These are phyloP conservation scores for Lates calcarifer DNA, from an alignment of 2,113 vertebrate species.

Conservation along the genomic window DNA sequence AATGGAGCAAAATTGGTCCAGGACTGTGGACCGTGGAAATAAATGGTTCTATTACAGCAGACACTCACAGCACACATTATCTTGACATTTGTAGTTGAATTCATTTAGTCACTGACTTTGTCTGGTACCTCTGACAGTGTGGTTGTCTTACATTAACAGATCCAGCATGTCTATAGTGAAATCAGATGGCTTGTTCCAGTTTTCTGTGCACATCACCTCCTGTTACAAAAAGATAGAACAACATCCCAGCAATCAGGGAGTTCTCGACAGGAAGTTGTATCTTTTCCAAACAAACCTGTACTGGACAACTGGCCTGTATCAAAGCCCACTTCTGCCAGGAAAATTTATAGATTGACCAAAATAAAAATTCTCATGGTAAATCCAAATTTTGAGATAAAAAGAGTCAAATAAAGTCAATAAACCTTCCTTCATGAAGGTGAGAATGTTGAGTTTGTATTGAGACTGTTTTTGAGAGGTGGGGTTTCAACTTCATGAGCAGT, in stretches of 20 bases:
- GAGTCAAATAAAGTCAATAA: too few species aligned
- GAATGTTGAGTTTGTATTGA: too few species aligned
- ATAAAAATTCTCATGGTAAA: background rate
- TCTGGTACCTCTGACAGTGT: background rate
- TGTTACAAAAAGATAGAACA: background rate
- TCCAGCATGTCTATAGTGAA: background rate
- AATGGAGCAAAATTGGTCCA: background rate
- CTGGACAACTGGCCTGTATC: background rate
- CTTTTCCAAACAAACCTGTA: background rate
- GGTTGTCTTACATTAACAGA: background rate
- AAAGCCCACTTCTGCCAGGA: background rate
- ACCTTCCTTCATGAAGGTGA: too few species aligned
- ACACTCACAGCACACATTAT: background rate
- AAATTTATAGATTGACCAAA: background rate
- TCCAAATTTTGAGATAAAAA: background rate
- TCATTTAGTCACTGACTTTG: background rate
- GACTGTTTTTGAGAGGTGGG: too few species aligned
- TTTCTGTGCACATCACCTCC: background rate
- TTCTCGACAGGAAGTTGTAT: background rate
- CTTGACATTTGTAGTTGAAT: background rate
- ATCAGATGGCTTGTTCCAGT: background rate
- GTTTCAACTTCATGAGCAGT: too few species aligned
- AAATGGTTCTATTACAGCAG: conserved; percentile 29
- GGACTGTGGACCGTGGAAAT: background rate
- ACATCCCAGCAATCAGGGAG: background rate